These are phyloP conservation scores for Smutsia temminckii DNA, from an alignment of 2,797 vertebrate genomes.

Conservation along the genomic window DNA sequence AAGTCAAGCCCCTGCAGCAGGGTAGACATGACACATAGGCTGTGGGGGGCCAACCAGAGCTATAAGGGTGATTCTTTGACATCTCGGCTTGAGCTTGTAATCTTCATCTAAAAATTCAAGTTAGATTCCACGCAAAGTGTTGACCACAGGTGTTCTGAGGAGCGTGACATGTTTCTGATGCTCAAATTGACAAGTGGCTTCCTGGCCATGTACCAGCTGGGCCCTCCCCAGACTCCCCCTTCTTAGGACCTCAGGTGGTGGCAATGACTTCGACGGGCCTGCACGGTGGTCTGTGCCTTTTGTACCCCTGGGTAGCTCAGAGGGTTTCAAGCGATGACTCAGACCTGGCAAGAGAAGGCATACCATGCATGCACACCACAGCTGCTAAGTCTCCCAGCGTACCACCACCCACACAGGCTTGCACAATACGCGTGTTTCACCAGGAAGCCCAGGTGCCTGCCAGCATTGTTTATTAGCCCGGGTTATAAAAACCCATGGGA, in stretches of 20 bases:
- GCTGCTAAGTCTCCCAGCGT: neutral
- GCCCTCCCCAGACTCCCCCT: neutral
- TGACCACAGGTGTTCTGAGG: neutral
- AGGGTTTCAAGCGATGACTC: constrained; percentile 47
- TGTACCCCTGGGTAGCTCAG: neutral
- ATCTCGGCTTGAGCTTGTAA: neutral
- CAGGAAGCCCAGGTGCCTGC: constrained; percentile 8
- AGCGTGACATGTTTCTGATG: neutral
- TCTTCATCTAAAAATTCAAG: neutral
- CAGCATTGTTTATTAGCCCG: constrained; percentile 21
- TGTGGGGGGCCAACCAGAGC: neutral
- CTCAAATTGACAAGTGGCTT: neutral
- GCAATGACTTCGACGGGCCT: neutral
- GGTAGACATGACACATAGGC: neutral
- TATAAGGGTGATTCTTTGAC: neutral
- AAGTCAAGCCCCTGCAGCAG: neutral
- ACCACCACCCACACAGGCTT: neutral
- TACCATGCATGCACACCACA: neutral
- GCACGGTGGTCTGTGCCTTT: neutral
- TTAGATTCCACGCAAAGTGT: neutral
- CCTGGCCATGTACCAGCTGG: no score
- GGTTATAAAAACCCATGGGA: constrained; percentile 38
- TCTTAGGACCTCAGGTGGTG: neutral
- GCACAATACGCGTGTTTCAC: neutral
- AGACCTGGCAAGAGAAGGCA: constrained; percentile 1